These are phyloP conservation scores for Podargus strigoides DNA, from an alignment of 2,797 vertebrate species.

Conservation along the genomic window DNA sequence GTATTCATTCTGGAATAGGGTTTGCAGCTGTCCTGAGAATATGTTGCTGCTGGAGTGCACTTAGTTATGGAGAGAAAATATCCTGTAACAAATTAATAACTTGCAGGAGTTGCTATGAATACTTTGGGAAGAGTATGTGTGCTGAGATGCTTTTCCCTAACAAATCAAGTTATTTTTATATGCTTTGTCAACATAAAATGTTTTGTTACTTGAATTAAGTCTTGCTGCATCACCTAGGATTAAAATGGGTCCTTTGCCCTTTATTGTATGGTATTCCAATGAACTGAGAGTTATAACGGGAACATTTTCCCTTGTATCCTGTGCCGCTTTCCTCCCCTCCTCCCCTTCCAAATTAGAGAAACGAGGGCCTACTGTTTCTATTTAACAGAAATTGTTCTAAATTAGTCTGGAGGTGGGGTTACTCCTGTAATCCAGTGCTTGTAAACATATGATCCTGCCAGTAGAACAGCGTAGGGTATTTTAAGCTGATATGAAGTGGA, in stretches of 20 bases:
- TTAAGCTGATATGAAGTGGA: constrained; percentile 30
- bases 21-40: neutral
- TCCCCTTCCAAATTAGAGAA: neutral
- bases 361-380: neutral
- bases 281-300: neutral
- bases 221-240: neutral
- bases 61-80: neutral
- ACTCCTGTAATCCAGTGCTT: constrained; percentile 37
- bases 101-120: neutral
- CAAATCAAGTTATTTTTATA: constrained; percentile 5
- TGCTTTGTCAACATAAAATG: neutral
- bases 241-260: constrained; percentile 16
- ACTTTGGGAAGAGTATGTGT: neutral
- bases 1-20: neutral
- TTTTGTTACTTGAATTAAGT: neutral
- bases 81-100: neutral
- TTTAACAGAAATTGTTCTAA: constrained; percentile 51
- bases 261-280: neutral
- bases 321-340: neutral
- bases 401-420: constrained; percentile 52
- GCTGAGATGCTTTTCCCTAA: neutral
- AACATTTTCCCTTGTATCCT: neutral
- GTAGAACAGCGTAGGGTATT: neutral
- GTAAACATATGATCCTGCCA: constrained; percentile 48
- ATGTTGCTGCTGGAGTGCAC: neutral